Conservation (phyloP, 1,140 invertebrate species). For the Dinoponera quadriceps region DNA sequence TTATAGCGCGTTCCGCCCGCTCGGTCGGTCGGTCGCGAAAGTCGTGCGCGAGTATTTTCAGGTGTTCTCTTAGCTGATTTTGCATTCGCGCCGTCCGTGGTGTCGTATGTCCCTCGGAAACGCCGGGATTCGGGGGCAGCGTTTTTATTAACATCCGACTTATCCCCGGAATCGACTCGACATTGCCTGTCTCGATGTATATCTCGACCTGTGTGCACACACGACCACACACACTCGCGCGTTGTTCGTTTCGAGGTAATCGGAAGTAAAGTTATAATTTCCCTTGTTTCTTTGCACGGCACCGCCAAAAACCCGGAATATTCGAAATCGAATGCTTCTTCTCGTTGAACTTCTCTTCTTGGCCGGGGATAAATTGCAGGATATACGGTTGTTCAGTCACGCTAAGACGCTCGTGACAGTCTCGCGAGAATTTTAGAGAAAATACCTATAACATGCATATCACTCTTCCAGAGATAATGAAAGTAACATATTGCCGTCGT, state of each 20-base stretch:
- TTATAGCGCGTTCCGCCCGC: conserved; percentile 77
- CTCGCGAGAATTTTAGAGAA: conserved; percentile 15
- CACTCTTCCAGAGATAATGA: conserved; percentile 47
- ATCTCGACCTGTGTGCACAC: not conserved
- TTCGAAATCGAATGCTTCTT: conserved; percentile 45
- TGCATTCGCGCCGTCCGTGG: not conserved
- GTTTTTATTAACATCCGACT: conserved; percentile 20
- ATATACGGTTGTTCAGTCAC: not conserved
- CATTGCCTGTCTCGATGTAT: conserved; percentile 26
- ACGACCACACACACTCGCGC: not conserved
- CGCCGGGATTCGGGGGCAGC: not conserved
- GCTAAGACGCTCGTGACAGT: not conserved
- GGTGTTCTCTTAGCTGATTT: conserved; percentile 61
- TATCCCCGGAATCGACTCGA: not conserved
- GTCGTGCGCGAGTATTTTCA: conserved; percentile 59
- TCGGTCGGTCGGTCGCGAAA: conserved; percentile 72
- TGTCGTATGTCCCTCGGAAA: not conserved
- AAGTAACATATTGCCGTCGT: conserved; percentile 47
- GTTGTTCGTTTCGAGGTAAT: not conserved
- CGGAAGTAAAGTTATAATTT: too few relatives aligned
- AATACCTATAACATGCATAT: conserved; percentile 45
- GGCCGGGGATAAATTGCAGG: conserved; percentile 2
- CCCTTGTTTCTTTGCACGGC: not conserved
- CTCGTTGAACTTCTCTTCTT: not conserved
- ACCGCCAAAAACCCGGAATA: conserved; percentile 10